A percentile compares a stretch with the other conserved stretches of the same genome.
Conservation (phyloP, 2,113 vertebrate genomes). For the Paramormyrops kingsleyae region DNA sequence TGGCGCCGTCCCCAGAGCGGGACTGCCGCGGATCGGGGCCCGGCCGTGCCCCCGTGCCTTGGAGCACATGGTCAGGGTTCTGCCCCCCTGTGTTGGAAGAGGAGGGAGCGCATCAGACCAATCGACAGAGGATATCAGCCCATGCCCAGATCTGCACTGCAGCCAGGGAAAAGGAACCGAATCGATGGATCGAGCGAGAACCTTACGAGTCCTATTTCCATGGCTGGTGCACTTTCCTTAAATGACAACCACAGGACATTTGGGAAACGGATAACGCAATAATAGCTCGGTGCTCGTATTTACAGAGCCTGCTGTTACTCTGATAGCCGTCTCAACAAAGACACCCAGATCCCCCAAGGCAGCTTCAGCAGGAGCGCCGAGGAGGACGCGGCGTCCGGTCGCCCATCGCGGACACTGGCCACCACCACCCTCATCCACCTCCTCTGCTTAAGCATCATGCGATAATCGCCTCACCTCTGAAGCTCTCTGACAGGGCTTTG, state of each 20-base stretch:
- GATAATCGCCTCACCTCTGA: neutral
- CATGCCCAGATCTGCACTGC: neutral
- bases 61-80: conserved; percentile 82
- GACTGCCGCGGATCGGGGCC: conserved; percentile 67
- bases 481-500: neutral
- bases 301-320: neutral
- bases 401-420: neutral
- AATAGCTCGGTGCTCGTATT: neutral
- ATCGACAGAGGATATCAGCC: neutral
- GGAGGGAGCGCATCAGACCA: neutral
- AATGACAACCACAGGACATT: neutral
- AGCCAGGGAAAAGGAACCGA: neutral
- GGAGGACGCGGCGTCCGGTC: neutral
- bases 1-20: conserved; percentile 67
- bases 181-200: neutral
- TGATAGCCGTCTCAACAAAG: neutral
- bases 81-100: conserved; percentile 52
- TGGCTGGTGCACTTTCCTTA: neutral
- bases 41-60: conserved; percentile 76
- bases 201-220: neutral
- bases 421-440: neutral
- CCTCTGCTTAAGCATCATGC: neutral
- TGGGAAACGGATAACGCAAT: neutral
- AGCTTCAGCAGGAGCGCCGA: neutral
- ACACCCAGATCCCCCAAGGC: neutral